Base-by-base conservation (phyloP, 2,113 vertebrate species). In the Chionomys nivalis region DNA sequence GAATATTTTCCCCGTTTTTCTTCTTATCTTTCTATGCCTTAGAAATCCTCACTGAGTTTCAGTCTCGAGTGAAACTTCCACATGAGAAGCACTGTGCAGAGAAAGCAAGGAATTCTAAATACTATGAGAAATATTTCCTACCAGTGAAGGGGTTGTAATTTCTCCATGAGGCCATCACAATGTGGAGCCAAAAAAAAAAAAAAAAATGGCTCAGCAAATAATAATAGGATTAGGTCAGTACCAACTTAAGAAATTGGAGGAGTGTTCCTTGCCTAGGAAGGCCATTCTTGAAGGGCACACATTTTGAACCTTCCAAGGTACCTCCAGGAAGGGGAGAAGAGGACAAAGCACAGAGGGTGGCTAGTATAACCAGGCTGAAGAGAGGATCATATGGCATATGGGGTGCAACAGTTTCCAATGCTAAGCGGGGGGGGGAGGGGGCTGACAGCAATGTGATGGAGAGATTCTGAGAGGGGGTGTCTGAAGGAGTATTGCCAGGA, bases 191-290 rank as follows among this genome's bases (percentile, higher is more conserved):
- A 81, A 55, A 55, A 52, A 55, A 55, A 55, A 55, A 94, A 52
- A 55, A 55, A 55, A 55, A 94, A 39, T 31, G 24, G 66, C 87
- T 96, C 77, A 61, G 24, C 52, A 91, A 94, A 79, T 52, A 86
- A 93, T 39, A 49, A 42, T 24, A 42, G 44, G 65, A 61, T 87
- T 90, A 92, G 88, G 61, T 94, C 36, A 78, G 26, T 4, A n/a
- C 23, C 58, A 86, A 77, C 2, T 52, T 78, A 73, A 47, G 42
- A 90, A 77, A 52, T 36, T 24, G n/a, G 36, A 47, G 19, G 66
- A 82, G 24, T 17, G 1, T 23, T 39, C 21, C 73, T 55, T 39
- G n/a, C 39, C n/a, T 31, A 61, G 61, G n/a, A 26, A 47, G 58
- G 24, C 31, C 5, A 13, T 77, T 91, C 13, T 39, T 52, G 23